Conservation (phyloP, 2,797 vertebrate species). For the Octomys mimax region DNA sequence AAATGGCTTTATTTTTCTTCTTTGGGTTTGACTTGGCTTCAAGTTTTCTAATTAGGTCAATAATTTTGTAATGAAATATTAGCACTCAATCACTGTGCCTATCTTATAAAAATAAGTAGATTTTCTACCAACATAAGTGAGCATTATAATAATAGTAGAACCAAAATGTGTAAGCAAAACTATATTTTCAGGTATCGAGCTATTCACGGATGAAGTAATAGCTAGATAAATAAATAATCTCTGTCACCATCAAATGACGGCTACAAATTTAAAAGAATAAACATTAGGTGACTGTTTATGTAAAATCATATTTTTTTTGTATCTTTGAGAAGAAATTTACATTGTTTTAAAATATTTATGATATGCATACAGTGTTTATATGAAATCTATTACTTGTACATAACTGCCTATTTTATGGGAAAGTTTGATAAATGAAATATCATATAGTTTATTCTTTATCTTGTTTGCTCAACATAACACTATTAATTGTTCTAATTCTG, state of each 20-base stretch:
- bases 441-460: neutral
- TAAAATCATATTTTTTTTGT: slow-evolving; percentile 83
- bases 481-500: neutral
- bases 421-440: slow-evolving; percentile 16
- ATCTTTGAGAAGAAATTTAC: slow-evolving; percentile 68
- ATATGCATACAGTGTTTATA: slow-evolving; percentile 65
- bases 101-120: slow-evolving; percentile 78
- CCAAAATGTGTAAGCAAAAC: slow-evolving; percentile 84
- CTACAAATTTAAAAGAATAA: slow-evolving; percentile 69
- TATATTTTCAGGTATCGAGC: slow-evolving; percentile 79
- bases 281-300: slow-evolving; percentile 83
- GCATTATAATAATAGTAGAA: slow-evolving; percentile 82
- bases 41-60: slow-evolving; percentile 79
- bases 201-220: slow-evolving; percentile 85
- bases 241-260: slow-evolving; percentile 68
- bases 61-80: slow-evolving; percentile 73
- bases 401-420: slow-evolving; percentile 54
- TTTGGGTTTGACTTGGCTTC: slow-evolving; percentile 31
- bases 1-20: slow-evolving; percentile 65
- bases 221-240: slow-evolving; percentile 81
- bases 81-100: slow-evolving; percentile 78
- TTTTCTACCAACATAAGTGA: slow-evolving; percentile 85
- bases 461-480: neutral
- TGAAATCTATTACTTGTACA: slow-evolving; percentile 73
- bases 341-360: slow-evolving; percentile 75